A percentile compares a stretch with the other conserved stretches of the same genome.
Evolutionary conservation across 2,888 invertebrate genomes (phyloP).

Genomic region (Mesorhabditis spiculigera): DNA sequence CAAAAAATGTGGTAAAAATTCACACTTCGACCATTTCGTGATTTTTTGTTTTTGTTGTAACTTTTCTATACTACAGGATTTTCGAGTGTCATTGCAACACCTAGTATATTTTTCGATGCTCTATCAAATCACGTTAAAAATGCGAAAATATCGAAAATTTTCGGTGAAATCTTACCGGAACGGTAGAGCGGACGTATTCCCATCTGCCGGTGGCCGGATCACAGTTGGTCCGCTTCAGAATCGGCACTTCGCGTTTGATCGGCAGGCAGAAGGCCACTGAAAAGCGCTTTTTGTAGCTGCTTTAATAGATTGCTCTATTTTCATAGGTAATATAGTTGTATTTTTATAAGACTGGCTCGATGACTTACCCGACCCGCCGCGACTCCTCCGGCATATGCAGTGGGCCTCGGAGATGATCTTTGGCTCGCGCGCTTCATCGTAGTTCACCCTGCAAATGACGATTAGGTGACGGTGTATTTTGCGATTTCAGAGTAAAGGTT

Average conservation of each 20-base stretch:
- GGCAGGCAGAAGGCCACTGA: slow-evolving; percentile 38
- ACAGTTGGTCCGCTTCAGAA: slow-evolving; percentile 41
- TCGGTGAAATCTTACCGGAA: slow-evolving; percentile 9
- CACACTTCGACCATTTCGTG: too few relatives aligned
- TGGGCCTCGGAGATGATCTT: slow-evolving; percentile 49
- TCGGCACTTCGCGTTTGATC: slow-evolving; percentile 48
- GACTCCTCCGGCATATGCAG: slow-evolving; percentile 47
- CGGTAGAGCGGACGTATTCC: slow-evolving; percentile 23
- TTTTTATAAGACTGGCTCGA: not conserved
- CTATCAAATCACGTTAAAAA: too few relatives aligned
- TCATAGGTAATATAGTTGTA: too few relatives aligned
- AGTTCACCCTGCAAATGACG: slow-evolving; percentile 34
- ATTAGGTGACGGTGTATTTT: slow-evolving; percentile 63
- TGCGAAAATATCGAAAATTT: too few relatives aligned
- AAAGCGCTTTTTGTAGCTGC: not conserved
- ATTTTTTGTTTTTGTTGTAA: too few relatives aligned
- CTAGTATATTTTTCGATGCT: too few relatives aligned
- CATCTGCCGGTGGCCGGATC: slow-evolving; percentile 35
- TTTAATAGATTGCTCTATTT: not conserved
- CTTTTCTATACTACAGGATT: too few relatives aligned
- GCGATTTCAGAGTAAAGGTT: not conserved
- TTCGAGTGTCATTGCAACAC: too few relatives aligned
- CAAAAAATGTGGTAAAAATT: too few relatives aligned
- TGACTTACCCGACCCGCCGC: slow-evolving; percentile 36
- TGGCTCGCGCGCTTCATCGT: slow-evolving; percentile 52